A percentile compares a stretch with the other conserved stretches of the same genome.
Conservation (phyloP, 2,888 invertebrate species). For the Nephrotoma guestfalica region DNA sequence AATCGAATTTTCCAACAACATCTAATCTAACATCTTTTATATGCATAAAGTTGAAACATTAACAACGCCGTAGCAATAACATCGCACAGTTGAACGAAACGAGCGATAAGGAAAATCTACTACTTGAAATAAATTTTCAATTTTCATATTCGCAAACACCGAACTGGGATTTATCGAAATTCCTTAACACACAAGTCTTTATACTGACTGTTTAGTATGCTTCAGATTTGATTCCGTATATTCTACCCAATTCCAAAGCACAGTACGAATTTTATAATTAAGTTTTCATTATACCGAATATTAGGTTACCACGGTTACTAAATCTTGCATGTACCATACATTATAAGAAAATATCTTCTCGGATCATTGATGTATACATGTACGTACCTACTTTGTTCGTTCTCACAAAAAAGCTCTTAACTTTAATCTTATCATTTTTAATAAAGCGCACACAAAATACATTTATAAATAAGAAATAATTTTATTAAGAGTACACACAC, state of each 20-base stretch:
- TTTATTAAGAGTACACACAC: not conserved
- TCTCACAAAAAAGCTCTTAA: not conserved
- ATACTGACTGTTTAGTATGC: no score
- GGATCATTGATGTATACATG: not conserved
- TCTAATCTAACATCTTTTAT: not conserved
- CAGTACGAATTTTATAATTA: no score
- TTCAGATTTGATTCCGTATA: no score
- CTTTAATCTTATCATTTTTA: not conserved
- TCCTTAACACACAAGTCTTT: no score
- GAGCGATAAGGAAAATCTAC: no score
- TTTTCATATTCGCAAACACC: no score
- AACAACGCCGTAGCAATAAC: not conserved
- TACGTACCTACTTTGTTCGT: not conserved
- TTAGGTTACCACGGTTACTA: not conserved
- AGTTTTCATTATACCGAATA: no score
- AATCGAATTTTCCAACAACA: not conserved
- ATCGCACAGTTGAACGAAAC: no score
- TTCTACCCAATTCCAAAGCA: no score
- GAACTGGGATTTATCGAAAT: no score
- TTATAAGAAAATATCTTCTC: not conserved
- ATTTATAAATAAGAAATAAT: not conserved
- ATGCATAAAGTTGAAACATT: not conserved
- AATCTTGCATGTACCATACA: not conserved
- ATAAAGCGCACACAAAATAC: not conserved
- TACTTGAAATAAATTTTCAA: no score